phyloP scores from a whole-genome alignment of 2,113 vertebrate genomes.

The Gymnarchus niloticus region DNA sequence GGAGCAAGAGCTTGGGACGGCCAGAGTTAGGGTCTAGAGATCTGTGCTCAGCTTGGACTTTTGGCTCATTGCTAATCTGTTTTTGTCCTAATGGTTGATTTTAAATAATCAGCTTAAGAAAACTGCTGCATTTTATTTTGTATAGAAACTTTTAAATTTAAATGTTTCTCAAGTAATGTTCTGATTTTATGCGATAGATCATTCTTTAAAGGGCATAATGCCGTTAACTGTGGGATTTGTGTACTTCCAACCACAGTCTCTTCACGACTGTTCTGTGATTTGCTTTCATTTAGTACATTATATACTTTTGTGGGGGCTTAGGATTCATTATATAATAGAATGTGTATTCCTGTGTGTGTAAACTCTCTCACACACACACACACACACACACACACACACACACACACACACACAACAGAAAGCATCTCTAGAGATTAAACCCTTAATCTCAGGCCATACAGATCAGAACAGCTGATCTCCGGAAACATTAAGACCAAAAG shows the following conservation, averaged over 20 bases:
- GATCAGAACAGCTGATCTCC: background rate
- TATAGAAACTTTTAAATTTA: background rate
- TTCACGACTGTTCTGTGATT: background rate
- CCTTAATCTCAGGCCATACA: constrained; percentile 6
- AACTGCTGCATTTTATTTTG: background rate
- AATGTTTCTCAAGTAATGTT: background rate
- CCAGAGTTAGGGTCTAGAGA: background rate
- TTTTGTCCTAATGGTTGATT: background rate
- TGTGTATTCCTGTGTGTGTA: background rate
- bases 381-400: background rate
- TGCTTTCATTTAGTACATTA: background rate
- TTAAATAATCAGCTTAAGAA: background rate
- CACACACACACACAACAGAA: background rate
- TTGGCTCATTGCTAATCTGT: background rate
- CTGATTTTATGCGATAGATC: background rate
- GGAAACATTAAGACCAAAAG: background rate
- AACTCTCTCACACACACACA: background rate
- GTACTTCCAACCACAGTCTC: background rate
- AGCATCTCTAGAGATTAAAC: background rate
- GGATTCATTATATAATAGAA: background rate
- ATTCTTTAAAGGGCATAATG: background rate
- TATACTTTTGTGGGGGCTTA: background rate
- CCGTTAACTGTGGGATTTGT: background rate
- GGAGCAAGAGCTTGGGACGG: background rate
- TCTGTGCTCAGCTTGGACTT: background rate